Conservation (phyloP, 2,113 vertebrate genomes). For the Amazona vittata region DNA sequence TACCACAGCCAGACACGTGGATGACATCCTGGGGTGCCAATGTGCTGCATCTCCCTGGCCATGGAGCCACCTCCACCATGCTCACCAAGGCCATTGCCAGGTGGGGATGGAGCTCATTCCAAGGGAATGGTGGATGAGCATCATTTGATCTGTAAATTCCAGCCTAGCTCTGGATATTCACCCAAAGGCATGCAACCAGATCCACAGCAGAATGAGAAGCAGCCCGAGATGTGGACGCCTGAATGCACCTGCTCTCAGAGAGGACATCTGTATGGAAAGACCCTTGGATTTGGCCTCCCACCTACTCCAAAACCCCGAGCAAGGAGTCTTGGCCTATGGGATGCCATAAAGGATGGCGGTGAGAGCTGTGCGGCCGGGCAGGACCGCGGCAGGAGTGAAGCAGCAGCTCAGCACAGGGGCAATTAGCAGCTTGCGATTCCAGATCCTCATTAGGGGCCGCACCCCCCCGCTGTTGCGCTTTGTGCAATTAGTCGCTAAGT, state of each 20-base stretch:
- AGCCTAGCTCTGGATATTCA: rapidly evolving
- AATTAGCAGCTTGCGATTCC: constrained; percentile 55
- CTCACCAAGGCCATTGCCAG: neutral
- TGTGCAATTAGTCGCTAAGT: constrained; percentile 68
- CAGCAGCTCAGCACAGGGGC: constrained; percentile 1
- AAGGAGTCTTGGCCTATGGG: rapidly evolving
- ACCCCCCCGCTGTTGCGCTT: constrained; percentile 12
- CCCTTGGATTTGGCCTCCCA: neutral
- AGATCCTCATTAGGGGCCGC: constrained; percentile 53
- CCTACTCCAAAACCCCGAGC: rapidly evolving
- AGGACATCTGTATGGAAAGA: rapidly evolving
- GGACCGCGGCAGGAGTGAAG: neutral
- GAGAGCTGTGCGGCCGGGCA: rapidly evolving
- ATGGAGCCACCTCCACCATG: rapidly evolving
- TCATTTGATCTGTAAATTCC: neutral
- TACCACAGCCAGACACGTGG: rapidly evolving
- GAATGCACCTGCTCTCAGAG: rapidly evolving
- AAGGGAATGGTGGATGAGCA: rapidly evolving
- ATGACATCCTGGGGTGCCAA: neutral
- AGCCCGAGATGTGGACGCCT: rapidly evolving
- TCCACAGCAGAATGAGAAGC: rapidly evolving
- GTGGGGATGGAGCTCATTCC: neutral
- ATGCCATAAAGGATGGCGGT: rapidly evolving
- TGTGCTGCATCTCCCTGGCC: neutral
- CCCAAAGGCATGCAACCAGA: rapidly evolving